These are phyloP conservation scores for Hyppa rectilinea DNA, from an alignment of 2,888 invertebrate genomes.

Conservation along the genomic window DNA sequence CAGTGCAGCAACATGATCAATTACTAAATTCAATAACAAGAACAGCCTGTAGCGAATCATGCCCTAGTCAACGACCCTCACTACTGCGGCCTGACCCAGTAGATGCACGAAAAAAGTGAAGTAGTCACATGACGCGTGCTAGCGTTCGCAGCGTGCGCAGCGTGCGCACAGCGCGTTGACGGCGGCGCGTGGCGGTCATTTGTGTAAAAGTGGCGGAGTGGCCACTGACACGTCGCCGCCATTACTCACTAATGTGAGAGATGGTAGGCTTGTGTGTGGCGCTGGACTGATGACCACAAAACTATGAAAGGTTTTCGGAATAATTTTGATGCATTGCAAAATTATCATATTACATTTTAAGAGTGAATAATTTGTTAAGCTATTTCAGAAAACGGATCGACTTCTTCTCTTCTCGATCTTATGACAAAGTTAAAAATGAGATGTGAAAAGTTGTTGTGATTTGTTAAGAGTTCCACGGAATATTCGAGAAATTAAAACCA, in stretches of 20 bases:
- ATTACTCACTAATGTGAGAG: slow-evolving; percentile 38
- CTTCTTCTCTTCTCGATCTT: background rate
- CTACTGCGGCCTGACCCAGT: background rate
- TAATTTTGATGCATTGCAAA: background rate
- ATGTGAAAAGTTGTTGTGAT: background rate
- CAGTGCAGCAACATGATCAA: slow-evolving; percentile 25
- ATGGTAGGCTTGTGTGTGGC: background rate
- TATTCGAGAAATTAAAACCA: background rate
- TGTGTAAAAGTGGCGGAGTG: slow-evolving; percentile 37
- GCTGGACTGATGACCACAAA: background rate
- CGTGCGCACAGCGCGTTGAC: slow-evolving; percentile 22
- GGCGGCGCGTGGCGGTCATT: slow-evolving; percentile 18
- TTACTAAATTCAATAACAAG: slow-evolving; percentile 17
- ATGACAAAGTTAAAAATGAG: background rate
- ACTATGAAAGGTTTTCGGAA: background rate
- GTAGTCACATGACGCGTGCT: slow-evolving; percentile 37
- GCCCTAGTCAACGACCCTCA: slow-evolving; percentile 11
- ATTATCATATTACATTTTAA: background rate
- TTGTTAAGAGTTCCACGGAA: background rate
- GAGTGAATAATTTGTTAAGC: background rate
- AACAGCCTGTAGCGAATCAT: background rate
- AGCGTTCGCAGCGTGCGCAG: background rate
- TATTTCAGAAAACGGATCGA: background rate
- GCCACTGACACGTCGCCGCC: slow-evolving; percentile 27
- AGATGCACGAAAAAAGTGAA: slow-evolving; percentile 54